These are phyloP conservation scores for Sorex maritimensis DNA, from an alignment of 2,797 vertebrate genomes.

Conservation along the genomic window DNA sequence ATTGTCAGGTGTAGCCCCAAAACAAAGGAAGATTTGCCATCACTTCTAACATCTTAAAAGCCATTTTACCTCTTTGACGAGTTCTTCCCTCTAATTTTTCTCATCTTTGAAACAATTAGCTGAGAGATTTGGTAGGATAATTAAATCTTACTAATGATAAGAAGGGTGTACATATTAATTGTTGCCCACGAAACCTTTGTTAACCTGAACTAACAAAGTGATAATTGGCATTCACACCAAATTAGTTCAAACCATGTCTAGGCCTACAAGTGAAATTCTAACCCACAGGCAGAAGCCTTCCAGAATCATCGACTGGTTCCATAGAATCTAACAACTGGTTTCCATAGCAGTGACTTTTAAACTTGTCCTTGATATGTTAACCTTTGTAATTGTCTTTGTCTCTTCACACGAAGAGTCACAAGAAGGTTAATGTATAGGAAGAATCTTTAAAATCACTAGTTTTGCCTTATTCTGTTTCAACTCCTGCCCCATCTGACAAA, in stretches of 20 bases:
- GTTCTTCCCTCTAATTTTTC: not conserved
- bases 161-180: not conserved
- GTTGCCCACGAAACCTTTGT: not conserved
- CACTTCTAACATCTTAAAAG: not conserved
- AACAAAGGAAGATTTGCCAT: too few relatives aligned
- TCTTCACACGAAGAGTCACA: not conserved
- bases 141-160: not conserved
- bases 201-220: conserved; percentile 39
- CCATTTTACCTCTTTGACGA: not conserved
- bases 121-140: conserved; percentile 6
- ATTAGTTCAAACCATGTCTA: not conserved
- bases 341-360: not conserved
- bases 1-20: too few relatives aligned
- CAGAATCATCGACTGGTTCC: not conserved
- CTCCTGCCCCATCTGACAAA: not conserved
- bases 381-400: conserved; percentile 9
- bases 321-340: not conserved
- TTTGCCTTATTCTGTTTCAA: not conserved
- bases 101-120: conserved; percentile 38
- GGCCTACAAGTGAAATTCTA: not conserved
- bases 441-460: not conserved
- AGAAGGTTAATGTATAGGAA: not conserved
- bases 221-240: not conserved
- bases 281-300: not conserved
- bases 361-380: not conserved